A percentile compares a stretch with the other conserved stretches of the same genome.
Conservation (phyloP, 2,888 invertebrate genomes). For the Entomobrya proxima region DNA sequence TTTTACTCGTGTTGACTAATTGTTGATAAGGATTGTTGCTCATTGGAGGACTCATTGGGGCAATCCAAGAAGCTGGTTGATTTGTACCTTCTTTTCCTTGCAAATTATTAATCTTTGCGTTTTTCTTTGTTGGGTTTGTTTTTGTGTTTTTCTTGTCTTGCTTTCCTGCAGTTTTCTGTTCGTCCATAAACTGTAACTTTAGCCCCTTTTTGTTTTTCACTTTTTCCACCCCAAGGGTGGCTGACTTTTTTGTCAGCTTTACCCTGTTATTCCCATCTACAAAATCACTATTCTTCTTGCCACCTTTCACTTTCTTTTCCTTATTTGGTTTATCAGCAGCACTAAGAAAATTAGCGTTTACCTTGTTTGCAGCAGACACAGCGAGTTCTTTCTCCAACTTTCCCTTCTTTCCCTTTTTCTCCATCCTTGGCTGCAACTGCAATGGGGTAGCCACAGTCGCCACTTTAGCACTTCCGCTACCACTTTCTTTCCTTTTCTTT, state of each 20-base stretch:
- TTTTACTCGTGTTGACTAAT: background rate
- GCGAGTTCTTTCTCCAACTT: background rate
- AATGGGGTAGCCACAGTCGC: background rate
- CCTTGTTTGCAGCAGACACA: background rate
- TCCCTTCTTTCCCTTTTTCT: background rate
- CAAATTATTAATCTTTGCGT: no score
- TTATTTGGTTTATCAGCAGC: background rate
- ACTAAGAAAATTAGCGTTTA: background rate
- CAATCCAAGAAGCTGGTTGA: background rate
- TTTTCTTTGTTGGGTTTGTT: background rate
- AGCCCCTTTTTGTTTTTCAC: background rate
- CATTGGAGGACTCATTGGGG: background rate
- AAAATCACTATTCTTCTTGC: background rate
- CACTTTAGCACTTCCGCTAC: background rate
- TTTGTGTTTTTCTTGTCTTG: background rate
- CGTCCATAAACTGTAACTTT: background rate
- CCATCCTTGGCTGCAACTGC: background rate
- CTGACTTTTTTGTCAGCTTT: background rate
- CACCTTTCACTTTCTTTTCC: background rate
- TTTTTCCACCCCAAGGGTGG: background rate
- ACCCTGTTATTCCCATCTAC: background rate
- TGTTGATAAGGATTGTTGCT: constrained; percentile 16
- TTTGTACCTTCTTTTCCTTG: background rate
- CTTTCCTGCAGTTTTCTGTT: background rate
- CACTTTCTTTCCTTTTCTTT: constrained; percentile 23